A percentile compares a stretch with the other conserved stretches of the same genome.
Evolutionary conservation across 2,113 vertebrate species (phyloP).

Genomic region (Plestiodon gilberti): DNA sequence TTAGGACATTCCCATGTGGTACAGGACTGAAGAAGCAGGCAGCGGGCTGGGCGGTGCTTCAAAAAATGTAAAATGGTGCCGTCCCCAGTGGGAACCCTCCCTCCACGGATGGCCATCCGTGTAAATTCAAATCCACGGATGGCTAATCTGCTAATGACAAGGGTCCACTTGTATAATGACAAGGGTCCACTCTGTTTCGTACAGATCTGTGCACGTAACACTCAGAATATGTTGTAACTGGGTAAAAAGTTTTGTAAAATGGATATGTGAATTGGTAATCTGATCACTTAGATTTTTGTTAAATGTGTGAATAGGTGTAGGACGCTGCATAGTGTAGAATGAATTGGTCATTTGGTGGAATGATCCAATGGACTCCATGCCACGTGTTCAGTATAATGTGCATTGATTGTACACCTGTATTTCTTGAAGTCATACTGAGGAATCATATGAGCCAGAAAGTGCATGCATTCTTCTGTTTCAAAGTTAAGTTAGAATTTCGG

Average conservation of each 20-base stretch:
- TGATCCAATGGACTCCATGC: neutral
- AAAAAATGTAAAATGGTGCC: too few relatives aligned
- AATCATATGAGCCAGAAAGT: neutral
- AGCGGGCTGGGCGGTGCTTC: too few relatives aligned
- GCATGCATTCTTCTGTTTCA: neutral
- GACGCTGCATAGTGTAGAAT: neutral
- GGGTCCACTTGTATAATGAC: too few relatives aligned
- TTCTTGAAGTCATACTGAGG: neutral
- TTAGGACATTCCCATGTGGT: too few relatives aligned
- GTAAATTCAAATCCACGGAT: too few relatives aligned
- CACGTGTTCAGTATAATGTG: neutral
- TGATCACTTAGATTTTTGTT: neutral
- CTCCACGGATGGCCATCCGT: too few relatives aligned
- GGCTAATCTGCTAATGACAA: too few relatives aligned
- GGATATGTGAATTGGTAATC: neutral
- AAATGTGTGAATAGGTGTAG: neutral
- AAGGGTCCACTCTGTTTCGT: too few relatives aligned
- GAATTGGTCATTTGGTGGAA: neutral
- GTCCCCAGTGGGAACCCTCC: too few relatives aligned
- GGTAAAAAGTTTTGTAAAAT: neutral
- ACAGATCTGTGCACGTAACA: neutral
- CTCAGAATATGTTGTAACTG: neutral
- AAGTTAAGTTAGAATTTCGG: neutral
- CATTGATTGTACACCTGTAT: neutral
- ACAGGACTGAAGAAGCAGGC: too few relatives aligned